Evolutionary conservation across 2,797 vertebrate species (phyloP), one percentile per base, ranked within the genome.

Genomic region (Enteromius radiatus): DNA sequence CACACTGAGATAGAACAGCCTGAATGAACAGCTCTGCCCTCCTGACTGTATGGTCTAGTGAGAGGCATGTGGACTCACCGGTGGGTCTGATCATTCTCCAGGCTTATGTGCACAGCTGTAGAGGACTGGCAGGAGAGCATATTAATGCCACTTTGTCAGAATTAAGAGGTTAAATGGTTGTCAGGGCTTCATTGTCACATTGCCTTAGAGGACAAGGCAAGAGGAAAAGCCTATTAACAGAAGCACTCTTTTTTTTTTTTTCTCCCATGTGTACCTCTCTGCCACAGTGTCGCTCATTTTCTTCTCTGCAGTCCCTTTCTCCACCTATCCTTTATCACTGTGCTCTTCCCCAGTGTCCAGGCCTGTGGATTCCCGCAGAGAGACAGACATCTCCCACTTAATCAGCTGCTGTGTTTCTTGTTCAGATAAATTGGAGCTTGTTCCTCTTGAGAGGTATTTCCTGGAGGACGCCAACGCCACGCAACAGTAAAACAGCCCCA

Each of bases 331-430:
- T 78, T 65, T 67, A 49, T 74, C 79, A 47, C 70, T 36, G 68
- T 82, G 83, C 63, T 87, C 83, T 90, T 82, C 88, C 88, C 28
- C 81, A 87, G 88, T 86, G 84, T 88, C 86, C 89, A 87, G 4
- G 31, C 86, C 88, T 76, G 84, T 65, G 14, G 0, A 84, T 89
- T 85, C 92, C 90, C 82, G 75, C 84, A 74, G 61, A 86, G 67
- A 81, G 85, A 84, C 91, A 92, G 91, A 92, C 93, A 92, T 93
- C 92, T 93, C 87, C 91, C 87, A 93, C 92, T 92, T 94, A 92
- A 94, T 94, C 92, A 93, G 95, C 91, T 90, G 88, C 91, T 90
- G 91, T 92, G 93, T 95, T 95, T 95, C 92, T 95, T 94, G 93
- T 95, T 91, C 92, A 94, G 93, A 93, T 95, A 94, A 95, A 95